A percentile compares a stretch with the other conserved stretches of the same genome.
Evolutionary conservation across 2,797 vertebrate genomes (phyloP).

Genomic region (Siniperca scherzeri): DNA sequence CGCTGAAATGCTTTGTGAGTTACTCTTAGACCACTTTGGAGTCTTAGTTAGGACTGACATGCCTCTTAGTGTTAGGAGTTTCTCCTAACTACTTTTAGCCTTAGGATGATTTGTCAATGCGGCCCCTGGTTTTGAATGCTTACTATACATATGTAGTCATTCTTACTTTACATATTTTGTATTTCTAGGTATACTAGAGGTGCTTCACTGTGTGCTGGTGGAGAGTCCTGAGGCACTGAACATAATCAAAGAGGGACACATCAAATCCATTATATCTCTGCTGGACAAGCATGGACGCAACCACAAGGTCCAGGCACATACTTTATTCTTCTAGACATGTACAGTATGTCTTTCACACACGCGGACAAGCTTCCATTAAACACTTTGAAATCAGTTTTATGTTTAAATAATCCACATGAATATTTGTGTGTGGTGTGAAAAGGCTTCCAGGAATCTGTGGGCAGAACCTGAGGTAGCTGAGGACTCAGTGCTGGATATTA

Average conservation of each 20-base stretch:
- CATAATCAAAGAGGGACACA: slow-evolving; percentile 97
- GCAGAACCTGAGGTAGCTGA: background rate
- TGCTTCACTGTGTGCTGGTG: slow-evolving; percentile 96
- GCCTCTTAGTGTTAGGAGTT: background rate
- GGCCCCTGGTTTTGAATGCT: background rate
- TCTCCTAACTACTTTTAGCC: background rate
- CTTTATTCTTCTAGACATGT: background rate
- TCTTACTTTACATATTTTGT: slow-evolving; percentile 12
- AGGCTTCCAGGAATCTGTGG: background rate
- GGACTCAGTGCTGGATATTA: background rate
- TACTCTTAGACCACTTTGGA: background rate
- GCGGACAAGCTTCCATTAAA: background rate
- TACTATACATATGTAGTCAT: background rate
- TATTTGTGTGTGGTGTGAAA: slow-evolving; percentile 5
- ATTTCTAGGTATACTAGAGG: slow-evolving; percentile 92
- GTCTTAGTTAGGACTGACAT: background rate
- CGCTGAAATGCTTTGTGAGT: too few relatives aligned
- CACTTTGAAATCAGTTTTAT: background rate
- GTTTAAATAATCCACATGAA: background rate
- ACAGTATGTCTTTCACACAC: background rate
- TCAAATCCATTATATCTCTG: slow-evolving; percentile 96
- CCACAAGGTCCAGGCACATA: slow-evolving; percentile 88
- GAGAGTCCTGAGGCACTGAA: slow-evolving; percentile 98
- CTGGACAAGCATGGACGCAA: slow-evolving; percentile 97
- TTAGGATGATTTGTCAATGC: background rate